Base-by-base conservation (phyloP, 2,888 invertebrate species). In the Coelopa pilipes region DNA sequence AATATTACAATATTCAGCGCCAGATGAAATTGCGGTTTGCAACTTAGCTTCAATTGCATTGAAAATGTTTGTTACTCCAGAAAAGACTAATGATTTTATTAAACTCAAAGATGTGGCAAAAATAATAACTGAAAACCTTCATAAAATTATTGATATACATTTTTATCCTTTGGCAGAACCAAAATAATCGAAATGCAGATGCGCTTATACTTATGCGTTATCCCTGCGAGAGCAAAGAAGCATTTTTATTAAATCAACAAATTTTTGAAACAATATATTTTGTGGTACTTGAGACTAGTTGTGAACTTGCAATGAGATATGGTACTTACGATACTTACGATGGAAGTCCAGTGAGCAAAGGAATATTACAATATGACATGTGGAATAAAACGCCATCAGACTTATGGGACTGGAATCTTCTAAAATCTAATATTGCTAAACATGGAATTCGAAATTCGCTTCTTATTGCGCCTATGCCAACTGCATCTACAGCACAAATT, bases 201-300 rank as follows among this genome's bases (percentile, higher is more conserved):
- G 92, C 98, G 13, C 97, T 99, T 87, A 94, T 99, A 76, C 88
- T 98, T 65, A 93, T 99, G 95, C 90, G 98, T 66, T 91, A 92
- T 86, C 96, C 99, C 0, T 99, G 97, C 86, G 98, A 98, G 83
- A 95, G 96, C 83, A 91, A 92, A 70, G 91, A 94, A 83, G 97
- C 99, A 0, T 90, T 92, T 75, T 89, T 93, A 80, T 89, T 99
- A 21, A 99, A 99, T 88, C 93, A 93, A 80, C 94, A 97, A 85
- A 98, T 99, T 80, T 99, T 99, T 88, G 99, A 99, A 89, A 98
- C 98, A 0, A 93, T 99, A 78, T 99, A 99, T 86, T 97, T 94
- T 88, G 97, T 95, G n/a, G 97, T 99, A 0, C 88, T 99, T 76
- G 98, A 99, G 87, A 95, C 97, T 0, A 98, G 97, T 85, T 97